A percentile compares a stretch with the other conserved stretches of the same genome.
Evolutionary conservation across 2,113 vertebrate species (phyloP).

Genomic region (Cyprinus carpio): DNA sequence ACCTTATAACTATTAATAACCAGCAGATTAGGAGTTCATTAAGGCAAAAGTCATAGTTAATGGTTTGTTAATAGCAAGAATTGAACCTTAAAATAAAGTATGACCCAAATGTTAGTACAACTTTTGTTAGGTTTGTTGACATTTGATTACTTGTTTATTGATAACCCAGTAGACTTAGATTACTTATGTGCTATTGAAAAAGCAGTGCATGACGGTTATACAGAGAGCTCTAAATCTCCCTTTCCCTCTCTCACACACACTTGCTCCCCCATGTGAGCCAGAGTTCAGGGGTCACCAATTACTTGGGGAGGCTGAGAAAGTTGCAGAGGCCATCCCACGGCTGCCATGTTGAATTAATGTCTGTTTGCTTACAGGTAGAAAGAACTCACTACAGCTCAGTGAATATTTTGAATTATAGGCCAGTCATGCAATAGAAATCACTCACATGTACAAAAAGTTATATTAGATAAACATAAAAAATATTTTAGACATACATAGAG

Average conservation of each 20-base stretch:
- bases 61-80: too few relatives aligned
- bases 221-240: conserved; percentile 55
- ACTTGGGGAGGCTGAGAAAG: conserved; percentile 85
- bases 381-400: conserved; percentile 42
- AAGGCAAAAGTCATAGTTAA: too few relatives aligned
- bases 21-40: too few relatives aligned
- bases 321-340: conserved; percentile 78
- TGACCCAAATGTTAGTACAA: neutral
- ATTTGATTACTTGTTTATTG: neutral
- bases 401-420: conserved; percentile 43
- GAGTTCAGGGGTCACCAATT: conserved; percentile 90
- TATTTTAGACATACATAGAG: neutral
- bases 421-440: conserved; percentile 16
- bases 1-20: too few relatives aligned
- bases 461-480: neutral
- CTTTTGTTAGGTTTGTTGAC: neutral
- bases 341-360: conserved; percentile 84
- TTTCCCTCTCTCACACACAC: conserved; percentile 51
- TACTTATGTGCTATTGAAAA: conserved; percentile 33
- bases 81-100: too few relatives aligned
- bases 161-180: neutral
- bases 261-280: conserved; percentile 71
- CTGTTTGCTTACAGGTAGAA: conserved; percentile 77
- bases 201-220: neutral
- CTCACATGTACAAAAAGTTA: neutral